These are phyloP conservation scores for Scaptomyza caliginosa DNA, from an alignment of 2,888 invertebrate genomes.

Conservation along the genomic window DNA sequence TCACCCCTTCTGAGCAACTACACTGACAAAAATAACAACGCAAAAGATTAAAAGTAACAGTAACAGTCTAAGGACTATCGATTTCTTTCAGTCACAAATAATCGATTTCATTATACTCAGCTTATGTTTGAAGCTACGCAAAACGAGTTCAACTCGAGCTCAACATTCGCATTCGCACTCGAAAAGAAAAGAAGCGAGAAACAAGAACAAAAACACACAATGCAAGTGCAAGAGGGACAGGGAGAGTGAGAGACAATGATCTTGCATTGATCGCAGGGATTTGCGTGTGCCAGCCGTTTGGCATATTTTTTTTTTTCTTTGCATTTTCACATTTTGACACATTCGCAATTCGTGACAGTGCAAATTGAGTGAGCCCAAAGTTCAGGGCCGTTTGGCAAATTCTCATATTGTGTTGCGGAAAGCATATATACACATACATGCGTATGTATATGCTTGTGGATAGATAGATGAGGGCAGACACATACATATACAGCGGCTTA, in stretches of 20 bases:
- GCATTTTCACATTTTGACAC: slow-evolving; percentile 52
- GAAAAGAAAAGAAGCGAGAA: too few relatives aligned
- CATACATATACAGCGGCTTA: slow-evolving; percentile 30
- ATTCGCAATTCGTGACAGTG: slow-evolving; percentile 67
- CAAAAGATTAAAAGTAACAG: too few relatives aligned
- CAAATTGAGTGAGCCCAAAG: slow-evolving; percentile 71
- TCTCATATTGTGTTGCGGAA: slow-evolving; percentile 20
- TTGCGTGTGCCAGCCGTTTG: slow-evolving; percentile 36
- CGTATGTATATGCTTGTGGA: not conserved
- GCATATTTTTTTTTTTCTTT: slow-evolving; percentile 39
- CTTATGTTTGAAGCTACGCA: not conserved
- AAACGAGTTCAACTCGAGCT: slow-evolving; percentile 1
- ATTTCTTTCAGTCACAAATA: too few relatives aligned
- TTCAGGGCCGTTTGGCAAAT: slow-evolving; percentile 59
- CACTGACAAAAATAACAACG: too few relatives aligned
- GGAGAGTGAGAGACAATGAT: slow-evolving; percentile 44
- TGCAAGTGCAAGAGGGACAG: not conserved
- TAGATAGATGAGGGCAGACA: slow-evolving; percentile 8
- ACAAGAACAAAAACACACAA: not conserved
- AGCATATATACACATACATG: slow-evolving; percentile 6
- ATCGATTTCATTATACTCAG: not conserved
- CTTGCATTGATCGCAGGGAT: slow-evolving; percentile 48
- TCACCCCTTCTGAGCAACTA: slow-evolving; percentile 11
- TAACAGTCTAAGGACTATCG: too few relatives aligned
- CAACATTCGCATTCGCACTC: slow-evolving; percentile 4